These are phyloP conservation scores for Lathamus discolor DNA, from an alignment of 2,113 vertebrate genomes.

Conservation along the genomic window DNA sequence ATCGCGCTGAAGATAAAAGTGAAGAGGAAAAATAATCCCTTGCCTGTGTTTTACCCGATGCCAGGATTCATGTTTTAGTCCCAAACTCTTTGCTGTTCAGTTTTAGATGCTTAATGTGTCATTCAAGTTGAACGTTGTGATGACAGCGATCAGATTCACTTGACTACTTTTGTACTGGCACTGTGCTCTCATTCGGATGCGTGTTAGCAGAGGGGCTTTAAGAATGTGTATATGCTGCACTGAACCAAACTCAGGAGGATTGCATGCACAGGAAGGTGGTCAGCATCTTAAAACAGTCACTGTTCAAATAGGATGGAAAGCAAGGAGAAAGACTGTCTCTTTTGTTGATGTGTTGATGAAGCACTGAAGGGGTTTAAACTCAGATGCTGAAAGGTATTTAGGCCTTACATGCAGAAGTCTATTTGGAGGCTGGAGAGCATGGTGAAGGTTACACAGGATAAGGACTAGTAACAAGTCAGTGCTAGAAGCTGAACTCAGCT, in stretches of 20 bases:
- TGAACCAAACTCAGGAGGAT: not conserved
- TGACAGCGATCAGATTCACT: slow-evolving; percentile 45
- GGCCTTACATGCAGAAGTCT: not conserved
- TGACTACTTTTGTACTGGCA: slow-evolving; percentile 1
- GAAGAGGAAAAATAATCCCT: not conserved
- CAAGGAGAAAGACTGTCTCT: not conserved
- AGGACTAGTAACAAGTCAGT: not conserved
- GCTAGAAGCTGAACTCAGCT: not conserved
- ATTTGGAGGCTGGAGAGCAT: not conserved
- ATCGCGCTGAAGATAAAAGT: not conserved
- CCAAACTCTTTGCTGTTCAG: not conserved
- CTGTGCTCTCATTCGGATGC: not conserved
- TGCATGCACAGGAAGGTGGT: not conserved
- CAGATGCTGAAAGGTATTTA: not conserved
- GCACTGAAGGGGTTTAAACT: not conserved
- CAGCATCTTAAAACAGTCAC: not conserved
- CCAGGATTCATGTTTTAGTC: not conserved
- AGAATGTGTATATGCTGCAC: not conserved
- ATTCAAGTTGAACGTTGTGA: slow-evolving; percentile 8
- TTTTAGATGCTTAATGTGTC: slow-evolving; percentile 25
- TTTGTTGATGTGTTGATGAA: not conserved
- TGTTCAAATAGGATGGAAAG: not conserved
- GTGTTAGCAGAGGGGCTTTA: not conserved
- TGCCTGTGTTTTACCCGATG: not conserved
- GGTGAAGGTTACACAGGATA: not conserved